Evolutionary conservation across 2,888 invertebrate genomes (phyloP).

Genomic region (Epinotia demarniana): DNA sequence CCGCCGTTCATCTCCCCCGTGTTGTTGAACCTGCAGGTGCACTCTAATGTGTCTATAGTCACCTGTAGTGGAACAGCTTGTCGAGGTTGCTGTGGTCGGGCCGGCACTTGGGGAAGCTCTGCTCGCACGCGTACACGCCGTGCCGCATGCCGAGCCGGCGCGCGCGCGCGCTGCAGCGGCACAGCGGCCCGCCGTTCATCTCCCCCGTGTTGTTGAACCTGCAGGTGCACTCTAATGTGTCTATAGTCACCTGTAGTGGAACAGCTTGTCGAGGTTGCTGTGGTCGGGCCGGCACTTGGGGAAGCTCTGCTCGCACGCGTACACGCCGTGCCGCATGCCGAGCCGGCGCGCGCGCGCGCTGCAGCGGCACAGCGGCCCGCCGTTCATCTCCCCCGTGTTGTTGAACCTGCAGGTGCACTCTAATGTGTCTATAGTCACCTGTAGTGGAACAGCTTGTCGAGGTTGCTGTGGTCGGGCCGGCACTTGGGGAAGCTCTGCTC

Average conservation of each 20-base stretch:
- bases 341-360: slow-evolving; percentile 94
- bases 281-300: slow-evolving; percentile 89
- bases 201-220: slow-evolving; percentile 97
- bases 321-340: slow-evolving; percentile 98
- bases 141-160: slow-evolving; percentile 96
- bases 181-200: slow-evolving; percentile 99
- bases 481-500: slow-evolving; percentile 91
- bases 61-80: slow-evolving; percentile 94
- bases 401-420: slow-evolving; percentile 86
- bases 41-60: slow-evolving; percentile 46
- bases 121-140: slow-evolving; percentile 97
- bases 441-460: slow-evolving; percentile 94
- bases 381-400: slow-evolving; percentile 98
- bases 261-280: slow-evolving; percentile 93
- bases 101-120: slow-evolving; percentile 88
- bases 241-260: slow-evolving; percentile 90
- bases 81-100: slow-evolving; percentile 92
- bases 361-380: slow-evolving; percentile 98
- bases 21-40: slow-evolving; percentile 90
- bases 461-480: slow-evolving; percentile 91
- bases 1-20: slow-evolving; percentile 99
- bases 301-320: slow-evolving; percentile 93
- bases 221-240: background rate
- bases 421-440: slow-evolving; percentile 76
- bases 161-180: slow-evolving; percentile 96